These are phyloP conservation scores for Dufourea novaeangliae DNA, from an alignment of 1,140 invertebrate species.

Conservation along the genomic window DNA sequence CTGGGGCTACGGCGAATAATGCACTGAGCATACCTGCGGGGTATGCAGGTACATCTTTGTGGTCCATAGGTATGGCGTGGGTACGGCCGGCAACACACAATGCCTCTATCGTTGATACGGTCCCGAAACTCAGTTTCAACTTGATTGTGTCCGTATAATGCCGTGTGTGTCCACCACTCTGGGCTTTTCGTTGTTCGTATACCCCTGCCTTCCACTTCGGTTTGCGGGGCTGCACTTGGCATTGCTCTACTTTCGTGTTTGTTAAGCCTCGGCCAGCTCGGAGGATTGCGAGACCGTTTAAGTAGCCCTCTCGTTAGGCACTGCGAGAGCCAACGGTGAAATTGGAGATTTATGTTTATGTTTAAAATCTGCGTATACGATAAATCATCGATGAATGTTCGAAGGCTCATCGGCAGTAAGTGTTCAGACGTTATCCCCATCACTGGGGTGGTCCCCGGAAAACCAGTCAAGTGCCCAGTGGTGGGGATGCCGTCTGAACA, in stretches of 20 bases:
- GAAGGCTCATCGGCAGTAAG: too few relatives aligned
- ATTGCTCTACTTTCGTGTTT: conserved; percentile 65
- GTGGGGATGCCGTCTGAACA: too few relatives aligned
- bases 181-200: conserved; percentile 44
- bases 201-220: too few relatives aligned
- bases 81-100: conserved; percentile 20
- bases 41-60: conserved; percentile 57
- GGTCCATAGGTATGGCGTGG: conserved; percentile 22
- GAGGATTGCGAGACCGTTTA: background rate
- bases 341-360: too few relatives aligned
- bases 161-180: conserved; percentile 24
- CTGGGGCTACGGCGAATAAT: conserved; percentile 54
- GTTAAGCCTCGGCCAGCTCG: conserved; percentile 38
- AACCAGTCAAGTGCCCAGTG: too few relatives aligned
- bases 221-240: conserved; percentile 51
- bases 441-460: too few relatives aligned
- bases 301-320: too few relatives aligned
- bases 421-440: too few relatives aligned
- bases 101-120: conserved; percentile 44
- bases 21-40: conserved; percentile 48
- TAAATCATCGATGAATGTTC: too few relatives aligned
- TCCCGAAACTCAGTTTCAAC: conserved; percentile 41
- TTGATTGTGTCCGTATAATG: conserved; percentile 56
- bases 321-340: too few relatives aligned
- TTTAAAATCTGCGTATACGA: too few relatives aligned